Conservation (phyloP, 2,113 vertebrate genomes). For the Zosterops borbonicus region DNA sequence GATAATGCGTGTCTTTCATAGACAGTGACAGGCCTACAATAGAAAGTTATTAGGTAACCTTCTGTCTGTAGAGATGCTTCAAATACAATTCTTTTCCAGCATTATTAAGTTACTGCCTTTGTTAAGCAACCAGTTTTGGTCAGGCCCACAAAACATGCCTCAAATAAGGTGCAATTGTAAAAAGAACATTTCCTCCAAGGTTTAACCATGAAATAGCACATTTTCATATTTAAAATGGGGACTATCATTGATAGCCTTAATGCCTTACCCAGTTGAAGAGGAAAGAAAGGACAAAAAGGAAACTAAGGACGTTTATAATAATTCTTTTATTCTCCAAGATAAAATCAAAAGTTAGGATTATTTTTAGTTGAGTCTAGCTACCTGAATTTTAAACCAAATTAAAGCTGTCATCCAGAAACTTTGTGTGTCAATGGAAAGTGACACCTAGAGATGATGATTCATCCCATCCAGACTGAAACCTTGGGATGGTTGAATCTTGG, state of each 20-base stretch:
- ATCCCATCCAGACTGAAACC: not conserved
- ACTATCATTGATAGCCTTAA: constrained; percentile 17
- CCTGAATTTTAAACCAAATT: not conserved
- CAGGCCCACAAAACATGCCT: constrained; percentile 39
- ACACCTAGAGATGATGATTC: constrained; percentile 5
- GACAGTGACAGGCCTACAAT: constrained; percentile 40
- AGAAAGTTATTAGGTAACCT: constrained; percentile 55
- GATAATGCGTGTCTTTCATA: constrained; percentile 53
- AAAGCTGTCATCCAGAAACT: not conserved
- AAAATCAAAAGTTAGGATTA: constrained; percentile 15
- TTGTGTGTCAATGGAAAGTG: not conserved
- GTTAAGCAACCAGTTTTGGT: constrained; percentile 44
- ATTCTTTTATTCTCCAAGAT: not conserved
- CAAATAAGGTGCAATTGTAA: not conserved
- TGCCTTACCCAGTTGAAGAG: not conserved
- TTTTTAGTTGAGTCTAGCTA: not conserved
- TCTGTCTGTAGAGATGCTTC: constrained; percentile 35
- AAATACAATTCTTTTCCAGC: constrained; percentile 37
- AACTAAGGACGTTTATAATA: not conserved
- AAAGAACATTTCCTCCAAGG: constrained; percentile 15
- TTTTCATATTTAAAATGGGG: constrained; percentile 28
- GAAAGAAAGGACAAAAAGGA: not conserved
- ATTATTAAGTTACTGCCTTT: constrained; percentile 50
- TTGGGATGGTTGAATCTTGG: not conserved
- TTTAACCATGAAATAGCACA: not conserved